Conservation (phyloP, 2,888 invertebrate species). For the Chorisops tibialis region DNA sequence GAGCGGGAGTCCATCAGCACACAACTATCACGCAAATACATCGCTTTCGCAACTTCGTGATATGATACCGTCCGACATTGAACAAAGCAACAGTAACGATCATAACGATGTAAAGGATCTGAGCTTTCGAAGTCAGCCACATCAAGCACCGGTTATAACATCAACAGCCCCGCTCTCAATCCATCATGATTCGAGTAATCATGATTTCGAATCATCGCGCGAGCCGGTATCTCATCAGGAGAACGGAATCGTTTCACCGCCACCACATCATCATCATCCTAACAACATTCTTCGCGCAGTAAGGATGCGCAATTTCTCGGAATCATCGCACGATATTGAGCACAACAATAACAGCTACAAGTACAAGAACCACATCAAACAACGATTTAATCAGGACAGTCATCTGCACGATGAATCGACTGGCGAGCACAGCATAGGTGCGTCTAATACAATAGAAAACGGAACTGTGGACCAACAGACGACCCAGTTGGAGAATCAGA, state of each 20-base stretch:
- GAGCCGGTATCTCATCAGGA: conserved; percentile 44
- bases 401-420: conserved; percentile 52
- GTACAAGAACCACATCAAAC: conserved; percentile 91
- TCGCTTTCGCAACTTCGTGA: conserved; percentile 53
- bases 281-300: conserved; percentile 33
- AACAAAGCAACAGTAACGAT: conserved; percentile 48
- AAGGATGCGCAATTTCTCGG: conserved; percentile 50
- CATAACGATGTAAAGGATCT: conserved; percentile 53
- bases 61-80: conserved; percentile 50
- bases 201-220: conserved; percentile 49
- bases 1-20: conserved; percentile 52
- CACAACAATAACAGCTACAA: conserved; percentile 67
- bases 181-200: conserved; percentile 49
- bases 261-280: conserved; percentile 38
- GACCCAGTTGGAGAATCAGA: neutral
- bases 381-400: conserved; percentile 68
- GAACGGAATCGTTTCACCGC: conserved; percentile 48
- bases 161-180: conserved; percentile 47
- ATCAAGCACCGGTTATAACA: conserved; percentile 51
- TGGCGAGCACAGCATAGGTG: conserved; percentile 49
- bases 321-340: conserved; percentile 51
- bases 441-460: neutral
- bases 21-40: conserved; percentile 45
- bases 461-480: neutral
- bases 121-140: conserved; percentile 49